Evolutionary conservation across 2,797 vertebrate species (phyloP).

Genomic region (Kryptopterus vitreolus): DNA sequence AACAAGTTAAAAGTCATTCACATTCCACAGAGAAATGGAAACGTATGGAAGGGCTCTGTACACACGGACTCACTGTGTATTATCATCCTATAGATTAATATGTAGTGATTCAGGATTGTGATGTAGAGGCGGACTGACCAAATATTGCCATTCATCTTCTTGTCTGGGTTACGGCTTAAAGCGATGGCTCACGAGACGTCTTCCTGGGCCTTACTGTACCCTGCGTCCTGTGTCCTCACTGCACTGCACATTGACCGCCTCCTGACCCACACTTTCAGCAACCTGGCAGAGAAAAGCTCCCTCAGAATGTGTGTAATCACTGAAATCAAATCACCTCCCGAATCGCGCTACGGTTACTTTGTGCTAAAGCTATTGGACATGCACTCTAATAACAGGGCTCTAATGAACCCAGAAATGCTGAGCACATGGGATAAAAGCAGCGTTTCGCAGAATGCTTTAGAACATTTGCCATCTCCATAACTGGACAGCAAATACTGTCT

Average conservation of each 20-base stretch:
- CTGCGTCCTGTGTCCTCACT: constrained; percentile 44
- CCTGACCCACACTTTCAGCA: constrained; percentile 44
- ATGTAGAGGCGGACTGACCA: not conserved
- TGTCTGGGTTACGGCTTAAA: constrained; percentile 36
- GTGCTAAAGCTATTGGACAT: constrained; percentile 14
- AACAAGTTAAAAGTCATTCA: constrained; percentile 11
- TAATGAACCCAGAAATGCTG: constrained; percentile 7
- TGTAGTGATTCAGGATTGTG: not conserved
- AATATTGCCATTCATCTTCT: constrained; percentile 21
- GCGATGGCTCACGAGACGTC: constrained; percentile 48
- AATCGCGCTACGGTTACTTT: not conserved
- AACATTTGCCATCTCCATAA: constrained; percentile 25
- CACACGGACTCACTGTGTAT: not conserved
- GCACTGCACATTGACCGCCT: constrained; percentile 29
- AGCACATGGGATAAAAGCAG: constrained; percentile 15
- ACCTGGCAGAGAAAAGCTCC: constrained; percentile 16
- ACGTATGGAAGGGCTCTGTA: constrained; percentile 1
- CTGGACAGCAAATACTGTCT: constrained; percentile 14
- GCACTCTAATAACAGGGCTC: constrained; percentile 4
- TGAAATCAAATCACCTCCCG: not conserved
- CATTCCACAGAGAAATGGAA: constrained; percentile 22
- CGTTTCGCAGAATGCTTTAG: not conserved
- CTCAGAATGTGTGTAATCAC: constrained; percentile 21
- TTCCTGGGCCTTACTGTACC: constrained; percentile 24
- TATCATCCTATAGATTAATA: not conserved